Percentiles rank a stretch among this genome's conserved stretches.
Evolutionary conservation across 2,113 vertebrate genomes (phyloP).

Genomic region (Pelvicachromis taeniatus): DNA sequence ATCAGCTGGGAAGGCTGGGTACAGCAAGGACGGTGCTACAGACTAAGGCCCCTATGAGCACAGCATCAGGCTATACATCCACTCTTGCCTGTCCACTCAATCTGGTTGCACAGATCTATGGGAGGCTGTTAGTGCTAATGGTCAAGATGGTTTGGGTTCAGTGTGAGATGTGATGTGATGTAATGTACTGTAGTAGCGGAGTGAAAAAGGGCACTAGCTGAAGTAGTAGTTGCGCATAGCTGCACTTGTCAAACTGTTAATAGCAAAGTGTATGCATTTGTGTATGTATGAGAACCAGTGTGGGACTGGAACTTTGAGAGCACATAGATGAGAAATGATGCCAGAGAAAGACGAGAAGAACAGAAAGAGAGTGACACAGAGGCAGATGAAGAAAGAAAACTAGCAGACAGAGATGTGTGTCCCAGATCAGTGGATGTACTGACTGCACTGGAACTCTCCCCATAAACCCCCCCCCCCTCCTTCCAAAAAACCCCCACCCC

Average conservation of each 20-base stretch:
- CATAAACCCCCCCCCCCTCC: too few species aligned
- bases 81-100: not conserved
- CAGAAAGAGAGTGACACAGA: not conserved
- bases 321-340: not conserved
- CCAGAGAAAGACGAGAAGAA: not conserved
- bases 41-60: not conserved
- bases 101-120: not conserved
- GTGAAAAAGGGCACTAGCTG: not conserved
- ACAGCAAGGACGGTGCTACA: not conserved
- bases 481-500: not conserved
- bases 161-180: not conserved
- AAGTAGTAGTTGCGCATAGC: not conserved
- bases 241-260: not conserved
- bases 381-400: not conserved
- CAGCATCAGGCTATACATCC: not conserved
- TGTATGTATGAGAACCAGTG: not conserved
- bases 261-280: not conserved
- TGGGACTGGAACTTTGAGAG: not conserved
- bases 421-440: conserved; percentile 39
- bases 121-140: not conserved
- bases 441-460: not conserved
- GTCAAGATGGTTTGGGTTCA: not conserved
- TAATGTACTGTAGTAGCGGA: not conserved
- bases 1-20: not conserved
- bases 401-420: conserved; percentile 30